phyloP scores from a whole-genome alignment of 2,888 invertebrate genomes.

The Hesperia comma region DNA sequence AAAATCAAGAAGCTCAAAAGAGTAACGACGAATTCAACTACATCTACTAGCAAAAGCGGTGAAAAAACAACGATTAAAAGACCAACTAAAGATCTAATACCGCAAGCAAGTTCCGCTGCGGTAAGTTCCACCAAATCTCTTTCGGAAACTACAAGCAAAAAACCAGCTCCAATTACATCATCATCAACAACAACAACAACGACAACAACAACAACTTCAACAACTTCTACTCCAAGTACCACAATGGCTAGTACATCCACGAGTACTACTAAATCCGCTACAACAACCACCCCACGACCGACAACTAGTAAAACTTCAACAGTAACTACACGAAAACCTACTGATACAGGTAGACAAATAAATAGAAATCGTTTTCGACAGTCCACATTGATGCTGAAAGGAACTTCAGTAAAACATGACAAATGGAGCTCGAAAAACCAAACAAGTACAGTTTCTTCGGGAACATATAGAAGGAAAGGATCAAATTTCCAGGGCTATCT shows the following conservation, averaged over 20 bases:
- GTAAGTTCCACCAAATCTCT: slow-evolving; percentile 52
- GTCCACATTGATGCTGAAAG: slow-evolving; percentile 72
- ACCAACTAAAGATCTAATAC: slow-evolving; percentile 62
- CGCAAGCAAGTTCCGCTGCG: slow-evolving; percentile 68
- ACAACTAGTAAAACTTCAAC: slow-evolving; percentile 48
- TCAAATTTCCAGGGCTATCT: slow-evolving; percentile 75
- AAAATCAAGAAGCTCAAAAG: slow-evolving; percentile 74
- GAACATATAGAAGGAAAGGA: slow-evolving; percentile 65
- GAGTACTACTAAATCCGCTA: slow-evolving; percentile 23
- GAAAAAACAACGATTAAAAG: slow-evolving; percentile 54
- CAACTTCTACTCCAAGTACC: slow-evolving; percentile 35
- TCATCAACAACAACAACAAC: slow-evolving; percentile 50
- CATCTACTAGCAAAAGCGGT: slow-evolving; percentile 47
- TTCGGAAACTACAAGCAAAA: slow-evolving; percentile 50
- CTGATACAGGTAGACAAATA: slow-evolving; percentile 52
- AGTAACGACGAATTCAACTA: slow-evolving; percentile 57
- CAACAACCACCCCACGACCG: slow-evolving; percentile 49
- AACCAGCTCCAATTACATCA: slow-evolving; percentile 43
- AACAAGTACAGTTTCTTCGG: slow-evolving; percentile 45
- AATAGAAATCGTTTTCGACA: slow-evolving; percentile 72
- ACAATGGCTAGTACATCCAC: slow-evolving; percentile 1
- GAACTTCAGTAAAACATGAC: slow-evolving; percentile 78
- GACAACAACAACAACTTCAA: slow-evolving; percentile 45
- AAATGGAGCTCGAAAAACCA: slow-evolving; percentile 64
- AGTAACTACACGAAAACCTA: slow-evolving; percentile 41